Percentiles rank a stretch among this genome's conserved stretches.
These are phyloP conservation scores for Hartigia nigra DNA, from an alignment of 2,888 invertebrate genomes.

Conservation along the genomic window DNA sequence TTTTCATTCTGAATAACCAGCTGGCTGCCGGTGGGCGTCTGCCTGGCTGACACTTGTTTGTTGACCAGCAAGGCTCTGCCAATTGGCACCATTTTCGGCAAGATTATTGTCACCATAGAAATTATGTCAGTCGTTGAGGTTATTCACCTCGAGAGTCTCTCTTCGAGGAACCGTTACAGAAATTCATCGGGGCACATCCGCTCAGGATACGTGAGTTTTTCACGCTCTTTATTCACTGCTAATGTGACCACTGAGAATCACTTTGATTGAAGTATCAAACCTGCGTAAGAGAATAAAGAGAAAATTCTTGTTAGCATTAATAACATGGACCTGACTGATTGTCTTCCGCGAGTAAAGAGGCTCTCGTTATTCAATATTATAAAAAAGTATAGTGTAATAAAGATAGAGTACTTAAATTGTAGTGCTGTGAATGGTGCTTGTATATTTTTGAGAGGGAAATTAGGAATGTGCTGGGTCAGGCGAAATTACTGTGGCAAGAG, in stretches of 20 bases:
- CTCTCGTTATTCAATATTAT: neutral
- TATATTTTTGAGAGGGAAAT: neutral
- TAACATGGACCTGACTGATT: neutral
- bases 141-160: neutral
- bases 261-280: neutral
- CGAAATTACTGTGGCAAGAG: neutral
- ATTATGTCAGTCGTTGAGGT: neutral
- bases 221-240: neutral
- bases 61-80: slow-evolving; percentile 6
- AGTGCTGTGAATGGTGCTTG: neutral
- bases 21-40: slow-evolving; percentile 24
- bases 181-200: neutral
- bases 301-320: neutral
- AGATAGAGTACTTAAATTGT: neutral
- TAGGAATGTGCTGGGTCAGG: neutral
- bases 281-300: neutral
- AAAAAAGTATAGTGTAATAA: neutral
- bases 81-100: slow-evolving; percentile 15
- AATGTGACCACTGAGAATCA: neutral
- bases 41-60: slow-evolving; percentile 23
- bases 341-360: neutral
- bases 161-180: neutral
- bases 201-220: neutral
- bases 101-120: neutral
- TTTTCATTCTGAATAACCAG: slow-evolving; percentile 10